Conservation (phyloP, 2,113 vertebrate genomes). For the Ginglymostoma cirratum region DNA sequence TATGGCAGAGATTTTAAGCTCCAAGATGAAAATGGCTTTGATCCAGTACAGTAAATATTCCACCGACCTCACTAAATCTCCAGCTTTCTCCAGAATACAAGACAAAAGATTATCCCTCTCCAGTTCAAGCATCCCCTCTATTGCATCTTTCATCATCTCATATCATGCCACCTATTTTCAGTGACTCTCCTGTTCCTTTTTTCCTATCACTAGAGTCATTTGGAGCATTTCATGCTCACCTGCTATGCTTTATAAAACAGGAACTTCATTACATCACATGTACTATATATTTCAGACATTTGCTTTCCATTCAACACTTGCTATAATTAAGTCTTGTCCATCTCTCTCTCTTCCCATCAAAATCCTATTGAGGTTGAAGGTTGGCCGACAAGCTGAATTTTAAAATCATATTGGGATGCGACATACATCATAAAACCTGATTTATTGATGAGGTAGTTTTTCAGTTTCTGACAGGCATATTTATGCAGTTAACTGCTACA, state of each 20-base stretch:
- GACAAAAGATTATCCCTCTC: neutral
- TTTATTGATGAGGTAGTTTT: neutral
- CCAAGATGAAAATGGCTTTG: neutral
- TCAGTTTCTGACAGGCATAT: neutral
- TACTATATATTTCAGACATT: neutral
- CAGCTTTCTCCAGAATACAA: neutral
- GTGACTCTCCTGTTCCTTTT: neutral
- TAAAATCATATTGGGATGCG: neutral
- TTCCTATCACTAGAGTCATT: neutral
- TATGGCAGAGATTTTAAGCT: neutral
- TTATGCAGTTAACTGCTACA: neutral
- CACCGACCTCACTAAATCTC: neutral
- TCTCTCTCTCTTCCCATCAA: neutral
- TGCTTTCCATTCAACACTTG: neutral
- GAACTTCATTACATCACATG: neutral
- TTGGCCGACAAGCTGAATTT: neutral
- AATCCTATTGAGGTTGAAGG: neutral
- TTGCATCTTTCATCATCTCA: neutral
- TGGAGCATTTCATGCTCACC: neutral
- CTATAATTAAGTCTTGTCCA: neutral
- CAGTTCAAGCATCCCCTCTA: neutral
- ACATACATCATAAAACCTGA: neutral
- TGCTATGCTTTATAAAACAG: neutral
- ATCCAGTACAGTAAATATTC: neutral
- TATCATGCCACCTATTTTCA: neutral